Conservation (phyloP, 2,888 invertebrate species). For the Exocentrus adspersus region DNA sequence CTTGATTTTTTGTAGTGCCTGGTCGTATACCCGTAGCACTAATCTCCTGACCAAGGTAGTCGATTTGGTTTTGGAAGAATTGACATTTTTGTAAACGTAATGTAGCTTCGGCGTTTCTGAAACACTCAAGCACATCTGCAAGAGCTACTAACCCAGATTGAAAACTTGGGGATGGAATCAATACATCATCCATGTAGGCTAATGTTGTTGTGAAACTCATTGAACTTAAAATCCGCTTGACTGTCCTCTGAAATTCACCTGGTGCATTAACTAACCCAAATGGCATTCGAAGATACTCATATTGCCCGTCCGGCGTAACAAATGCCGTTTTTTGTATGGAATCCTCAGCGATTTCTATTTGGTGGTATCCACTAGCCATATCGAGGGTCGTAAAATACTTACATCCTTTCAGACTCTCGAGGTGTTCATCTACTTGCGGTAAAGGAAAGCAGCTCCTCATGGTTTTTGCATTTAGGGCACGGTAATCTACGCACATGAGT, state of each 20-base stretch:
- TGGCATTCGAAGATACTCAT: conserved; percentile 52
- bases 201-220: conserved; percentile 36
- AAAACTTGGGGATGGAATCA: conserved; percentile 41
- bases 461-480: not conserved
- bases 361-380: not conserved
- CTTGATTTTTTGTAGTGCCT: conserved; percentile 31
- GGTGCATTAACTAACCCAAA: conserved; percentile 52
- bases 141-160: conserved; percentile 34
- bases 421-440: not conserved
- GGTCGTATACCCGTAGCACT: conserved; percentile 24
- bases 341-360: not conserved
- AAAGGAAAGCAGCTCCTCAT: not conserved
- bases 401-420: not conserved
- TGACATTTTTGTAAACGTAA: conserved; percentile 25
- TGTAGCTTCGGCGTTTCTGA: conserved; percentile 35
- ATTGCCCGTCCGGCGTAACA: conserved; percentile 54
- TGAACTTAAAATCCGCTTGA: conserved; percentile 34
- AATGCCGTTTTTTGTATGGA: not conserved
- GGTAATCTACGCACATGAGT: no score
- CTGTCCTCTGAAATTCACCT: conserved; percentile 13
- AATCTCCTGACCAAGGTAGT: conserved; percentile 30
- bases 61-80: conserved; percentile 20
- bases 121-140: conserved; percentile 19
- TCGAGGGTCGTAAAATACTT: conserved; percentile 1
- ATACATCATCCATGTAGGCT: conserved; percentile 43